phyloP scores from a whole-genome alignment of 2,113 vertebrate species.

The Ceyx melanurus region DNA sequence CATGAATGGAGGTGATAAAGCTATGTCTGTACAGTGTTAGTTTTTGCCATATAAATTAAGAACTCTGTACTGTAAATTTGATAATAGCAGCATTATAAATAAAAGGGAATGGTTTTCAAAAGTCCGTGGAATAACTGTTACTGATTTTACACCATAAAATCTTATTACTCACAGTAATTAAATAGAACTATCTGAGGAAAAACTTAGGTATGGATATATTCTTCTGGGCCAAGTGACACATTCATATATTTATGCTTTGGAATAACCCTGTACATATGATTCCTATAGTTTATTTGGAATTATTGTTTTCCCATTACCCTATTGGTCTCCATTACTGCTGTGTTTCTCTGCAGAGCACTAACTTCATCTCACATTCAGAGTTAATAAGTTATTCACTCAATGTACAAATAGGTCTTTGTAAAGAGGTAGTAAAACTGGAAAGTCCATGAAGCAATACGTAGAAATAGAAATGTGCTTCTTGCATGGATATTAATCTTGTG shows the following conservation, averaged over 20 bases:
- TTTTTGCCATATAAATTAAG: too few species aligned
- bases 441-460: not conserved
- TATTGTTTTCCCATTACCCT: not conserved
- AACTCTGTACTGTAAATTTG: too few species aligned
- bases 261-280: not conserved
- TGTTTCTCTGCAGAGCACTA: not conserved
- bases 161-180: too few species aligned
- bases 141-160: too few species aligned
- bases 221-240: not conserved
- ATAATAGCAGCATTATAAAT: too few species aligned
- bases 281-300: not conserved
- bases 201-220: not conserved
- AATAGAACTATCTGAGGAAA: too few species aligned
- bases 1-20: too few species aligned
- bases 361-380: not conserved
- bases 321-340: not conserved
- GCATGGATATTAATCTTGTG: not conserved
- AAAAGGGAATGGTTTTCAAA: too few species aligned
- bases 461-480: not conserved
- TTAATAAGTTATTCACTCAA: not conserved
- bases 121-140: too few species aligned
- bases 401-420: not conserved
- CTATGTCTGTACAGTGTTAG: too few species aligned
- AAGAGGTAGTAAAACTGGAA: not conserved
- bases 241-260: not conserved